phyloP scores from a whole-genome alignment of 2,113 vertebrate genomes.

The Catharus bicknelli region DNA sequence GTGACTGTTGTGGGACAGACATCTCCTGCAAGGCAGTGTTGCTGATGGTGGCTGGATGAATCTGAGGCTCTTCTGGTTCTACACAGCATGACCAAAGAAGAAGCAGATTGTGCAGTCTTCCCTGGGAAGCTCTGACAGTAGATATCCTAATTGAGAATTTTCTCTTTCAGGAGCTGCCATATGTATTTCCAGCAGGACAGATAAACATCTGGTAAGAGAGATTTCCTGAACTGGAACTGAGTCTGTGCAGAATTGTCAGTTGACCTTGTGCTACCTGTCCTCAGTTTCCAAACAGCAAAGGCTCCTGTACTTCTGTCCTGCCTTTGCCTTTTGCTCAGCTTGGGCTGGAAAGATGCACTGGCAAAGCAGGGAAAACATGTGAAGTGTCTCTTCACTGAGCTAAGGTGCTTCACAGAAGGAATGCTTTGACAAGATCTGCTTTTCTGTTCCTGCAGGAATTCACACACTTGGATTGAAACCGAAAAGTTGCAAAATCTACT shows the following conservation, averaged over 20 bases:
- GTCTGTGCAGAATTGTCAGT: background rate
- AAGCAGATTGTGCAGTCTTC: background rate
- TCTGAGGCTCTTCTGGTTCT: background rate
- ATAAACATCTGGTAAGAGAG: background rate
- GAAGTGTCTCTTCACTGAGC: background rate
- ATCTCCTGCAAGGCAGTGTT: background rate
- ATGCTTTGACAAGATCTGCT: background rate
- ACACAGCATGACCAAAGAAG: background rate
- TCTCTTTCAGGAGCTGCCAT: background rate
- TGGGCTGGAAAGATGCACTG: background rate
- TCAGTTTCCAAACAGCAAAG: background rate
- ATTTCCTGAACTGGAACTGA: background rate
- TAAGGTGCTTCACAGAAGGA: background rate
- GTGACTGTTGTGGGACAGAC: background rate
- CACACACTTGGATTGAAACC: background rate
- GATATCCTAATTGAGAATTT: fast-evolving
- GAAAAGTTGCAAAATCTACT: background rate
- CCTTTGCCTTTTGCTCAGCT: background rate
- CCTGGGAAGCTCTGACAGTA: background rate
- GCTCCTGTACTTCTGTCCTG: background rate
- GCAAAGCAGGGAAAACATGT: background rate
- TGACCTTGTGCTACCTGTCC: background rate
- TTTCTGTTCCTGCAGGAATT: background rate
- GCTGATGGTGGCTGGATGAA: background rate
- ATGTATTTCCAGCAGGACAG: background rate